Percentiles rank a stretch among this genome's conserved stretches.
Evolutionary conservation across 1,140 invertebrate species (phyloP).

Genomic region (Matsumurasca onukii): DNA sequence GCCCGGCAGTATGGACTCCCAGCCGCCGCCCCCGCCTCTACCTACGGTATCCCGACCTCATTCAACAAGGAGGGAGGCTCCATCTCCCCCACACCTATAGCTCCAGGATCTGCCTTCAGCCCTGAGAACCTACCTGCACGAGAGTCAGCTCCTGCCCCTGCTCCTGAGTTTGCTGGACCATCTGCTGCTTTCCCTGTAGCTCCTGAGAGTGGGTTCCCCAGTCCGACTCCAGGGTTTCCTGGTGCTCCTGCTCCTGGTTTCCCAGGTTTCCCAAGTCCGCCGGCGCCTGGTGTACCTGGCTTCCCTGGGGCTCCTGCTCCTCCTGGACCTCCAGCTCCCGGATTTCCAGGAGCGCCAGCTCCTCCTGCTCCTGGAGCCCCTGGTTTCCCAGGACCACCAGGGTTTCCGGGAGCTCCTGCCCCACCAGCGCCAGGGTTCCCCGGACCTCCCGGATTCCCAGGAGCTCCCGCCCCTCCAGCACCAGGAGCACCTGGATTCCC

Average conservation of each 20-base stretch:
- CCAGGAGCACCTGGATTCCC: not conserved
- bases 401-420: not conserved
- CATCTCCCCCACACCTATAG: not conserved
- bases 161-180: too few species aligned
- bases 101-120: too few species aligned
- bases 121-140: too few species aligned
- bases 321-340: not conserved
- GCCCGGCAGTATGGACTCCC: too few species aligned
- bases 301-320: not conserved
- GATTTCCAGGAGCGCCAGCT: not conserved
- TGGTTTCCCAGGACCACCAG: not conserved
- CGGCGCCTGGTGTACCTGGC: not conserved
- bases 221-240: too few species aligned
- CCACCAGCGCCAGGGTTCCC: constrained; percentile 12
- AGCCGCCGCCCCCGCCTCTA: not conserved
- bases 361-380: constrained; percentile 8
- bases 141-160: too few species aligned
- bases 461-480: too few species aligned
- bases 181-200: too few species aligned
- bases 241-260: too few species aligned
- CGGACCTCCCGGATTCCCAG: too few species aligned
- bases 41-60: not conserved
- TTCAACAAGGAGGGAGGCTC: not conserved
- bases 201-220: too few species aligned
- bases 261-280: not conserved